Base-by-base conservation (phyloP, 2,113 vertebrate genomes). In the Misgurnus mizolepis region DNA sequence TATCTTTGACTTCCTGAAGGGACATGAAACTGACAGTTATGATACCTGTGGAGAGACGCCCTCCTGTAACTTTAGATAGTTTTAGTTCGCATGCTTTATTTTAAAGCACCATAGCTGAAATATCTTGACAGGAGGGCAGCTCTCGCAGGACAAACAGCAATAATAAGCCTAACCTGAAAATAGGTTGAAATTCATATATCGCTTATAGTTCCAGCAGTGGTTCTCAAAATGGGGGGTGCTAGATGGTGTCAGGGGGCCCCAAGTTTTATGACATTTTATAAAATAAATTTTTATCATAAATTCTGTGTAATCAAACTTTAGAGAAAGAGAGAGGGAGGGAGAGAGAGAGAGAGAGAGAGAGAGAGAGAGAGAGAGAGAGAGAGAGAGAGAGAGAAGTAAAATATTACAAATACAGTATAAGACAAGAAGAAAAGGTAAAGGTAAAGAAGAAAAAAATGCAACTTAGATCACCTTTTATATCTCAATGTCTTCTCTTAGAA, bases 1-100 rank as follows among this genome's bases (percentile, higher is more conserved):
- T 83, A 45, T 69, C 58, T 68, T 67, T 71, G 64, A n/a, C 55
- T 62, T 67, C 55, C 6, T 55, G 66, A 76, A 40, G 66, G 49
- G 62, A 65, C 39, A 55, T 27, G 55, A 65, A 70, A 53, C 49
- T 34, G 3, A 62, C 73, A 47, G 11, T 8, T 11, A 67, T 49
- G 65, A 11, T 9, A 41, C 17, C 45, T 64, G 40, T 10, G 27
- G 15, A 73, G 14, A 75, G 18, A 18, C 27, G 5, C n/a, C 15
- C 65, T 40, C 72, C 82, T 61, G 15, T 22, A 70, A 40, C 61
- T 55, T 22, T 7, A n/a, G 14, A 22, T 8, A 6, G 27, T 27
- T 64, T 22, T 7, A 43, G 22, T 69, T 67, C 14, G 68, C 64
- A 75, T 70, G n/a, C 47, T 50, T 41, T 58, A 56, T 11, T 67